Base-by-base conservation (phyloP, 1,140 invertebrate genomes). In the Littorina saxatilis region DNA sequence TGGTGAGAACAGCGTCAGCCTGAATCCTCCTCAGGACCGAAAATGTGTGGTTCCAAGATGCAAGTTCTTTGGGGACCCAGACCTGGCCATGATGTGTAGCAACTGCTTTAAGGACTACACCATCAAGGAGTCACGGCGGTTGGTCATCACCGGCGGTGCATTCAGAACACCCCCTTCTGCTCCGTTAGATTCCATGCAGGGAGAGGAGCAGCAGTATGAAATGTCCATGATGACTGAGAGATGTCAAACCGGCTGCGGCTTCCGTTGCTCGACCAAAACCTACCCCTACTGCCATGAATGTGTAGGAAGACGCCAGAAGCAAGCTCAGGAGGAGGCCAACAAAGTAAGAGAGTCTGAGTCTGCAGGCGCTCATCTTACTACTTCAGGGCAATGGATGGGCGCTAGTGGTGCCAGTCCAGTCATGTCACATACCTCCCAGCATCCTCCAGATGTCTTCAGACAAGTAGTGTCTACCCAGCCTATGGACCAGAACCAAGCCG, bases 211-310 rank as follows among this genome's bases (percentile, higher is more conserved):
- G 43, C 55, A 55, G 27, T 70, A 68, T 39, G 68, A 83, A 61
- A 35, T 84, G 75, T 86, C 85, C 23, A 85, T 85, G 84, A 84
- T 87, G 84, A 63, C 61, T 5, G 83, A 84, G 43, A 68, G 81
- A 23, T 86, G 85, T 61, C 63, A 75, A 29, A 78, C 70, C 47
- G 63, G 73, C 32, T 91, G 90, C 86, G 83, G 84, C 20, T 88
- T 86, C 68, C 82, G 79, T 32, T 86, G 86, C 27, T 89, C 90
- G 0, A 79, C 68, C 17, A 75, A 87, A 32, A 91, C 88, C 29
- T 86, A 66, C 43, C 90, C 90, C 47, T 90, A 84, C 73, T 91
- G 90, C 74, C 87, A 89, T 81, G 83, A 84, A 23, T 89, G 88
- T 61, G 80, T 39, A 35, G 61, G 74, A 61, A 83, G 47, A 37